These are phyloP conservation scores for Sipha flava DNA, from an alignment of 1,140 invertebrate genomes.

Conservation along the genomic window DNA sequence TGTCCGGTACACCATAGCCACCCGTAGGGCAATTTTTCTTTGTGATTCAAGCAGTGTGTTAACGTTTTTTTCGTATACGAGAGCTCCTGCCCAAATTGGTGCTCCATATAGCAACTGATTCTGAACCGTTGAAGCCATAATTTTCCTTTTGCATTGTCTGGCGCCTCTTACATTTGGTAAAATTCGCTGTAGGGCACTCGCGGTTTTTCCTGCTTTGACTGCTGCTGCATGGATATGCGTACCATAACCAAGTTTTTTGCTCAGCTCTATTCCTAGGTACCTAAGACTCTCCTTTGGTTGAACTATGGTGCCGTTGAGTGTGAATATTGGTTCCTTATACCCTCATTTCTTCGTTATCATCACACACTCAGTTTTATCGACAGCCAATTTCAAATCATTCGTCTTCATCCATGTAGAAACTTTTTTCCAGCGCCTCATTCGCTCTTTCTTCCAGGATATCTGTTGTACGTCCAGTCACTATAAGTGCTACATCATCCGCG, in stretches of 20 bases:
- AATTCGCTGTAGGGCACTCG: slow-evolving; percentile 36
- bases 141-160: slow-evolving; percentile 42
- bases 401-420: not conserved
- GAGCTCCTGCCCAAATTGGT: slow-evolving; percentile 53
- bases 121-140: slow-evolving; percentile 38
- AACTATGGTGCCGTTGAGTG: not conserved
- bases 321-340: not conserved
- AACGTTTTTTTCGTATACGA: not conserved
- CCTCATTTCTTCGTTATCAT: not conserved
- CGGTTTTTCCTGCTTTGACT: slow-evolving; percentile 34
- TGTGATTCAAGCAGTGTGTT: not conserved
- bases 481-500: not conserved
- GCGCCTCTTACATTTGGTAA: slow-evolving; percentile 40
- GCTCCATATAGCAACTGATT: slow-evolving; percentile 1
- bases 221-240: not conserved
- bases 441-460: not conserved
- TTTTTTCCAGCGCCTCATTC: not conserved
- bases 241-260: not conserved
- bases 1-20: not conserved
- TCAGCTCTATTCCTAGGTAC: not conserved
- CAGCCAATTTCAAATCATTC: not conserved
- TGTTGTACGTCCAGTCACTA: not conserved
- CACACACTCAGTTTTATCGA: not conserved
- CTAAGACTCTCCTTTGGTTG: not conserved
- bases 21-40: not conserved